Percentiles rank a stretch among this genome's conserved stretches.
phyloP scores from a whole-genome alignment of 2,888 invertebrate species.

The Andrena fulva region DNA sequence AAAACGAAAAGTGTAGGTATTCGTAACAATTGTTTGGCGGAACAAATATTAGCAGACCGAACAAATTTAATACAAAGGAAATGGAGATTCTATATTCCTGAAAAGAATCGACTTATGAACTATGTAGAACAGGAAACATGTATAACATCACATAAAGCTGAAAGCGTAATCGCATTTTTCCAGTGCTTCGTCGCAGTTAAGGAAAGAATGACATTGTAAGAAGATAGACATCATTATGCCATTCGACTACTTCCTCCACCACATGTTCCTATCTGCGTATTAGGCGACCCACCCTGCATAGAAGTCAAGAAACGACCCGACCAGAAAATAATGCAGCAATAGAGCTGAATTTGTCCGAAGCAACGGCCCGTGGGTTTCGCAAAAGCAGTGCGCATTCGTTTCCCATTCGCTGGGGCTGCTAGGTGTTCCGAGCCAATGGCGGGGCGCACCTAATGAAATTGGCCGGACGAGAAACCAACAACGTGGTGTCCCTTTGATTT shows the following conservation, averaged over 20 bases:
- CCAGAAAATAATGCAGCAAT: constrained; percentile 31
- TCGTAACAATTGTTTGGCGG: background rate
- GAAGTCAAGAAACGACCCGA: background rate
- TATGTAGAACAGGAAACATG: too few relatives aligned
- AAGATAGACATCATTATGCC: too few relatives aligned
- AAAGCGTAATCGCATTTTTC: too few relatives aligned
- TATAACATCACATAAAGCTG: too few relatives aligned
- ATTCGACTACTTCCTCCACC: too few relatives aligned
- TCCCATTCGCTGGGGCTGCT: constrained; percentile 28
- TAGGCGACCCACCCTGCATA: background rate
- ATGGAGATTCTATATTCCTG: too few relatives aligned
- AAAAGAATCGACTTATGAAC: too few relatives aligned
- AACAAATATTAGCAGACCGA: background rate
- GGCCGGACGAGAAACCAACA: constrained; percentile 66
- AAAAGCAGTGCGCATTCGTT: constrained; percentile 38
- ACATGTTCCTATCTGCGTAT: background rate
- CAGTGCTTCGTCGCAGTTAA: too few relatives aligned
- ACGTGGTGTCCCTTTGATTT: constrained; percentile 70
- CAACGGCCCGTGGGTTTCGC: background rate
- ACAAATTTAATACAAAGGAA: too few relatives aligned
- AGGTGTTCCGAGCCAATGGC: constrained; percentile 65
- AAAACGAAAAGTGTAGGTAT: constrained; percentile 4
- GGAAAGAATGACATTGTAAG: too few relatives aligned
- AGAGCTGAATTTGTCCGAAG: background rate
- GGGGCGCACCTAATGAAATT: constrained; percentile 73